Evolutionary conservation across 2,113 vertebrate species (phyloP).

Genomic region (Seriola dumerili): DNA sequence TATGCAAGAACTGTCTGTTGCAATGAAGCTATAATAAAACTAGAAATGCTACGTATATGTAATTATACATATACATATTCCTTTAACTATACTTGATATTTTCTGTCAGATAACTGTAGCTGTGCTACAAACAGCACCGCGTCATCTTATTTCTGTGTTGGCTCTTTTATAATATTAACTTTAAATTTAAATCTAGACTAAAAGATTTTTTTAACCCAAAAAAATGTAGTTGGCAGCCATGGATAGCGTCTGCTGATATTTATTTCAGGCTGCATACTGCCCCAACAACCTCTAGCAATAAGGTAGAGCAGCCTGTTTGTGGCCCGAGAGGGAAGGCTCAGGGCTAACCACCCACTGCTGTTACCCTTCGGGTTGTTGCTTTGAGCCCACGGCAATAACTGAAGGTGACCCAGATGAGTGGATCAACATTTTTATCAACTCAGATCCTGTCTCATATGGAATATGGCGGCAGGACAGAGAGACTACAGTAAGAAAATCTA

Average conservation of each 20-base stretch:
- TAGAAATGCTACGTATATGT: too few species aligned
- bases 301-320: background rate
- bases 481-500: background rate
- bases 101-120: too few species aligned
- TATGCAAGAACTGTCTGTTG: too few species aligned
- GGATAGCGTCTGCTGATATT: background rate
- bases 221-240: background rate
- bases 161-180: background rate
- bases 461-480: background rate
- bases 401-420: slow-evolving; percentile 15
- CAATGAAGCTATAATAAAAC: too few species aligned
- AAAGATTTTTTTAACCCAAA: background rate
- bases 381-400: slow-evolving; percentile 2
- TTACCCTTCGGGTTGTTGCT: background rate
- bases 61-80: background rate
- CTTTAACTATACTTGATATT: background rate
- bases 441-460: background rate
- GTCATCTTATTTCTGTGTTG: background rate
- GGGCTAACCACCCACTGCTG: background rate
- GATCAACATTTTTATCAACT: background rate
- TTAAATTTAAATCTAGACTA: background rate
- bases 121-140: background rate
- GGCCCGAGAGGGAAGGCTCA: background rate
- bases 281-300: background rate
- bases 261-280: background rate